A percentile compares a stretch with the other conserved stretches of the same genome.
phyloP scores from a whole-genome alignment of 2,113 vertebrate species.

The Pipra filicauda region DNA sequence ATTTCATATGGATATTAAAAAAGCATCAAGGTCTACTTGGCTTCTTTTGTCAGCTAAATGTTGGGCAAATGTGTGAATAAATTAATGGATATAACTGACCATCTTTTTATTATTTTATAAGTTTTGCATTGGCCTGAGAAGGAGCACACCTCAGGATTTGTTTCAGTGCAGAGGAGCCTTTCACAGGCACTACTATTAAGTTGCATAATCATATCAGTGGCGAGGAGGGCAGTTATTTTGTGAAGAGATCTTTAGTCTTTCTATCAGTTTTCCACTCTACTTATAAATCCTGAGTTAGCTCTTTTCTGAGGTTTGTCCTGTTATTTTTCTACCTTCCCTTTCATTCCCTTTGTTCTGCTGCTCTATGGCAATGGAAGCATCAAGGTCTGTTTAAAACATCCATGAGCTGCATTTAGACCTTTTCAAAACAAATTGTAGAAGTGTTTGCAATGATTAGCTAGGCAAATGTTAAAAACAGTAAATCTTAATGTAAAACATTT shows the following conservation, averaged over 20 bases:
- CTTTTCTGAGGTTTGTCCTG: neutral
- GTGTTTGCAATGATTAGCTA: neutral
- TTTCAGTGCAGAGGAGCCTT: neutral
- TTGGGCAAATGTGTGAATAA: slow-evolving; percentile 10
- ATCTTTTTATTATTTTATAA: neutral
- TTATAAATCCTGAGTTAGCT: neutral
- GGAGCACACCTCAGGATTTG: neutral
- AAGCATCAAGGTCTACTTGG: slow-evolving; percentile 20
- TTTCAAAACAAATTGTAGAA: neutral
- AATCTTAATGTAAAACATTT: neutral
- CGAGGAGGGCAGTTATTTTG: neutral
- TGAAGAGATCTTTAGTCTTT: neutral
- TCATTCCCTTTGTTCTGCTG: neutral
- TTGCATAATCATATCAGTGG: neutral
- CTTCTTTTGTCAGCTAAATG: slow-evolving; percentile 43
- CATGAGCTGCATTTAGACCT: neutral
- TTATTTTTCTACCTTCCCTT: neutral
- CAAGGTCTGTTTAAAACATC: neutral
- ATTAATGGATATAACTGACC: neutral
- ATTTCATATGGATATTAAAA: slow-evolving; percentile 52
- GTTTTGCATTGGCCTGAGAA: neutral
- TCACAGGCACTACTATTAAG: neutral
- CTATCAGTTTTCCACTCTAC: neutral
- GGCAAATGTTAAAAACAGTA: neutral
- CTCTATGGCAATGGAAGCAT: neutral